Evolutionary conservation across 2,888 invertebrate species (phyloP).

Genomic region (Venusia cambrica): DNA sequence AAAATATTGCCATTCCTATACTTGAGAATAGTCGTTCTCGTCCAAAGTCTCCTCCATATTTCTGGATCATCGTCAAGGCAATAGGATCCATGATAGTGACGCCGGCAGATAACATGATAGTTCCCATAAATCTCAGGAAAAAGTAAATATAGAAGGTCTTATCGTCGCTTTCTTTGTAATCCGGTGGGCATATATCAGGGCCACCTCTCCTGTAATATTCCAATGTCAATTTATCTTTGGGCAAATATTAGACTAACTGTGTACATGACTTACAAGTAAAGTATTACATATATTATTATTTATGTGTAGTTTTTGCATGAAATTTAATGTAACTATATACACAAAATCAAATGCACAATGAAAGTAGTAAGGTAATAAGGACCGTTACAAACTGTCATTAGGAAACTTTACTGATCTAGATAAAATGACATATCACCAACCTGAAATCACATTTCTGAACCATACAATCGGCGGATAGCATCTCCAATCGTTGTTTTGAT

Average conservation of each 20-base stretch:
- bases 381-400: no score
- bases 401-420: no score
- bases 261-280: conserved; percentile 42
- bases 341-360: no score
- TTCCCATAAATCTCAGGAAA: conserved; percentile 88
- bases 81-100: conserved; percentile 95
- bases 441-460: conserved; percentile 89
- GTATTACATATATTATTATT: conserved; percentile 25
- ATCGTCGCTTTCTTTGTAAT: conserved; percentile 89
- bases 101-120: conserved; percentile 91
- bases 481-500: conserved; percentile 79
- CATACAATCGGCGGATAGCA: conserved; percentile 86
- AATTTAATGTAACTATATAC: no score
- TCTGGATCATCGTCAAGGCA: conserved; percentile 91
- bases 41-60: conserved; percentile 91
- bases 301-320: conserved; percentile 18
- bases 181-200: conserved; percentile 89
- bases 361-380: no score
- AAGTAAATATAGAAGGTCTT: conserved; percentile 92
- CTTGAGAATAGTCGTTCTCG: conserved; percentile 90
- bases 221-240: conserved; percentile 48
- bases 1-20: conserved; percentile 91
- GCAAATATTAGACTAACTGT: conserved; percentile 46
- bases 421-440: no score
- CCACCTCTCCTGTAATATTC: conserved; percentile 83